Evolutionary conservation across 2,113 vertebrate species (phyloP).

Genomic region (Indicator maculatus): DNA sequence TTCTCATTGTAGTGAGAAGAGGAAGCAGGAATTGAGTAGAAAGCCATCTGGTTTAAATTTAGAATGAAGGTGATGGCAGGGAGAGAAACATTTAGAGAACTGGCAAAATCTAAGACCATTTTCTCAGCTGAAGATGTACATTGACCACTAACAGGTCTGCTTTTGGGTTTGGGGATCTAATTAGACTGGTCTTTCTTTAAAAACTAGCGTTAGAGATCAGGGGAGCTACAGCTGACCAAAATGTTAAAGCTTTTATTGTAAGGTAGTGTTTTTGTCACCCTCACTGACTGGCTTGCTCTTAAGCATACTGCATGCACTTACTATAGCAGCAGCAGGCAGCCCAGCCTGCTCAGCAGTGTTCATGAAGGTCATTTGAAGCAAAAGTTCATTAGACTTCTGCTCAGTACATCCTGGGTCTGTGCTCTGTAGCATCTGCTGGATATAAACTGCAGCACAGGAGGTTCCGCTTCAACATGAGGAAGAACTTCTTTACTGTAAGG

Average conservation of each 20-base stretch:
- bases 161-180: background rate
- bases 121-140: background rate
- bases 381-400: background rate
- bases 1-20: background rate
- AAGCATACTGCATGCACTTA: background rate
- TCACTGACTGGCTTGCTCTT: background rate
- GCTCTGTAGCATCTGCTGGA: background rate
- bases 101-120: background rate
- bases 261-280: background rate
- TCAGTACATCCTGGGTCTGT: background rate
- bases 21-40: background rate
- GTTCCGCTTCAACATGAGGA: too few relatives aligned
- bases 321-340: rapidly evolving
- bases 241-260: background rate
- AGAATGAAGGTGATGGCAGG: background rate
- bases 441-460: too few relatives aligned
- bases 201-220: background rate
- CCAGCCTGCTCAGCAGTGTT: background rate
- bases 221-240: background rate
- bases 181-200: background rate
- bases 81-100: background rate
- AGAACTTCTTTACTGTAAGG: too few relatives aligned
- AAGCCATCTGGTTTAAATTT: constrained; percentile 25
- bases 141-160: background rate
- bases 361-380: background rate